A percentile compares a stretch with the other conserved stretches of the same genome.
phyloP scores from a whole-genome alignment of 2,113 vertebrate species.

The Microtus pennsylvanicus region DNA sequence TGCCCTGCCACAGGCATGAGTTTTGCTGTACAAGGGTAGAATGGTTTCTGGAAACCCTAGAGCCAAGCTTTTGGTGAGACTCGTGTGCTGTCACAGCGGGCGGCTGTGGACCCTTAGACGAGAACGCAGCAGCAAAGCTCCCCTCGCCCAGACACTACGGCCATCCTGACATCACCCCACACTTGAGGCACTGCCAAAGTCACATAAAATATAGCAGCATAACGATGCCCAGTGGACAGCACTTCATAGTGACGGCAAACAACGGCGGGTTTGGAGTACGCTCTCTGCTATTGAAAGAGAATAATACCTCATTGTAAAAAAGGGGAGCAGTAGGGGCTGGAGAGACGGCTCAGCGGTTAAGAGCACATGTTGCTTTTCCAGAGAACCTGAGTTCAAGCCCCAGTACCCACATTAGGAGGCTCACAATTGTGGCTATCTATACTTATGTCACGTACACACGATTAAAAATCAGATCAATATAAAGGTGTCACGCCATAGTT shows the following conservation, averaged over 20 bases:
- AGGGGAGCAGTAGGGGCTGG: background rate
- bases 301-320: background rate
- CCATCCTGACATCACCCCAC: no score
- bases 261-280: background rate
- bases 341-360: background rate
- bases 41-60: conserved; percentile 21
- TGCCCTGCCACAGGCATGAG: background rate
- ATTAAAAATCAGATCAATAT: background rate
- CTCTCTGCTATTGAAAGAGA: background rate
- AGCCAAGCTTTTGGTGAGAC: background rate
- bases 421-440: background rate
- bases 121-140: no score
- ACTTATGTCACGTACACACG: background rate
- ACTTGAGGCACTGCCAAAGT: no score
- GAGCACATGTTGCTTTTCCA: background rate
- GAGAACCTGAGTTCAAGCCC: background rate
- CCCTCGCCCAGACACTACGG: background rate
- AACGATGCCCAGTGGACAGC: rapidly evolving
- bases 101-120: no score
- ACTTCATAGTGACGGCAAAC: background rate
- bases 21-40: background rate
- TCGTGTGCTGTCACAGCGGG: rapidly evolving
- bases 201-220: rapidly evolving
- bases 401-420: background rate
- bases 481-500: no score